Evolutionary conservation across 2,797 vertebrate genomes (phyloP), one percentile per base, ranked within the genome.

Genomic region (Amphiprion clarkii): DNA sequence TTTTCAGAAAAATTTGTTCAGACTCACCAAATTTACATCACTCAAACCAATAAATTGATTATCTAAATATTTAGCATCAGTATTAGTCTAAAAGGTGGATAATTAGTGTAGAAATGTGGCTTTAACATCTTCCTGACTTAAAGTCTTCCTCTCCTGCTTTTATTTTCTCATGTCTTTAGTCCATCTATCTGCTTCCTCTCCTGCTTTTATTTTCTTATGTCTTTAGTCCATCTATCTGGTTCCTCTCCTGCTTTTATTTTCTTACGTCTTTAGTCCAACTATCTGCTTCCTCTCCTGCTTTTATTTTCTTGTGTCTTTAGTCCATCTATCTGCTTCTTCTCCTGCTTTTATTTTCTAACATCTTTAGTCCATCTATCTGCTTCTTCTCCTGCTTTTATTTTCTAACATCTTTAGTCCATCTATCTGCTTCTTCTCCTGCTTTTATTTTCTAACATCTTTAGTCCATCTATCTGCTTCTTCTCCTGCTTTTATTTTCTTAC

Each of bases 91-190:
- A 33, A 33, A 23, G 23, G 2, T 23, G 23, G 23, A 23, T 23
- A 23, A 23, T 23, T 23, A 8, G 33, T 33, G 33, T 8, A 6
- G 6, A 33, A 33, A 33, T 33, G 33, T 33, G 33, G 6, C 33
- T 36, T 10, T 36, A 36, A 9, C 33, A 2, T 31, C 5, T 7
- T 31, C 6, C 31, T 31, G 33, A 36, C 33, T 10, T 6, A 27
- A 2, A 12, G 33, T 66, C 52, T 11, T 33, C 7, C 1, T 64
- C 56, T 56, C 7, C 33, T 36, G 33, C 33, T 36, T 8, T 36
- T 10, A 10, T 36, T 10, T 8, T 36, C 33, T 36, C 1, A 36
- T 52, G 27, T 79, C 36, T 70, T 93, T 8, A 60, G 27, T 80
- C 27, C 27, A 27, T 27, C 4, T 27, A 27, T 27, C 4, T 27